Conservation (phyloP, 2,888 invertebrate genomes). For the Catonia carolina region DNA sequence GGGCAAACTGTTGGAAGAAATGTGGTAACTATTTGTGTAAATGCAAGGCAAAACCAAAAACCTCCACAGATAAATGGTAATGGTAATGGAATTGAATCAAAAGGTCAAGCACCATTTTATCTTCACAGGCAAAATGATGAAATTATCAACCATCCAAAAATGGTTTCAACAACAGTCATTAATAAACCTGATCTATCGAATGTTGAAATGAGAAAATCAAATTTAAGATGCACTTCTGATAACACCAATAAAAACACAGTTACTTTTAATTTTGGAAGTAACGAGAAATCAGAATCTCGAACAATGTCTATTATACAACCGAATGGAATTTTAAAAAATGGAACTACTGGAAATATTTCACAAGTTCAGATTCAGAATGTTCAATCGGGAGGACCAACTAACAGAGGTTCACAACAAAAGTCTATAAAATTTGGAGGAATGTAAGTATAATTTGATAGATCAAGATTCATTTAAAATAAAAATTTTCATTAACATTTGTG, state of each 20-base stretch:
- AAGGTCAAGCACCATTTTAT: constrained; percentile 9
- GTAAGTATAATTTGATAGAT: constrained; percentile 22
- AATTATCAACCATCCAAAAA: constrained; percentile 8
- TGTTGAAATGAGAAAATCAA: constrained; percentile 17
- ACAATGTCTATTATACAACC: constrained; percentile 35
- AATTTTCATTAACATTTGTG: too few species aligned
- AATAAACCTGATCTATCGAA: constrained; percentile 22
- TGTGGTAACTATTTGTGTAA: constrained; percentile 23
- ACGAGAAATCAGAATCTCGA: constrained; percentile 21
- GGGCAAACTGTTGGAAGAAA: not conserved
- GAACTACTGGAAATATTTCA: constrained; percentile 37
- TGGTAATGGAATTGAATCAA: not conserved
- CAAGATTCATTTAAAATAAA: too few species aligned
- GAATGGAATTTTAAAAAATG: constrained; percentile 50
- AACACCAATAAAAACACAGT: constrained; percentile 29
- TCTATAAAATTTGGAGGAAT: constrained; percentile 33
- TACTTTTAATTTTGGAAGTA: constrained; percentile 30
- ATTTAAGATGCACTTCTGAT: constrained; percentile 2
- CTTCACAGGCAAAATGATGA: not conserved
- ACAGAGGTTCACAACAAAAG: constrained; percentile 27
- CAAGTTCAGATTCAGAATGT: constrained; percentile 30
- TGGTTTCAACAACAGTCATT: constrained; percentile 25
- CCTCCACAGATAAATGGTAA: too few species aligned
- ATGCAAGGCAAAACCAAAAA: constrained; percentile 13
- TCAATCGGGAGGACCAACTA: constrained; percentile 20